phyloP scores from a whole-genome alignment of 2,888 invertebrate genomes.

The Idaea aversata region DNA sequence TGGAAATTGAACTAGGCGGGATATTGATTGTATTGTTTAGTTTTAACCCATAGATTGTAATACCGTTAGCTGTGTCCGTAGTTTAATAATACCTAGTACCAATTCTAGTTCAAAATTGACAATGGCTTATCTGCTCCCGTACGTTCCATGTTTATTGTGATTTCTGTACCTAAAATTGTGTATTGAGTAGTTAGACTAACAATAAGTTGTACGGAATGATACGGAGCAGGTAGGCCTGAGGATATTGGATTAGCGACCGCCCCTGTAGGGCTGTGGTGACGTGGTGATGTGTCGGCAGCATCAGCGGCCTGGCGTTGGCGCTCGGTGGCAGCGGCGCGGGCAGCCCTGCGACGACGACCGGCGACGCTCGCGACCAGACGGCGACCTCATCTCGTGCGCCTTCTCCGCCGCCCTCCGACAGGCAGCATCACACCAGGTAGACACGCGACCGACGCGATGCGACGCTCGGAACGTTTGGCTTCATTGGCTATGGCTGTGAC shows the following conservation, averaged over 20 bases:
- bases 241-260: slow-evolving; percentile 41
- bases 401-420: slow-evolving; percentile 70
- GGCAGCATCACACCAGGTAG: slow-evolving; percentile 77
- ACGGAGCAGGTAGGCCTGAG: slow-evolving; percentile 68
- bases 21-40: slow-evolving; percentile 45
- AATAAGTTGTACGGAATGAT: slow-evolving; percentile 27
- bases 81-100: slow-evolving; percentile 42
- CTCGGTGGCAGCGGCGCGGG: slow-evolving; percentile 73
- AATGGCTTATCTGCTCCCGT: slow-evolving; percentile 71
- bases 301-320: slow-evolving; percentile 80
- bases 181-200: slow-evolving; percentile 12
- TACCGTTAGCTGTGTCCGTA: slow-evolving; percentile 29
- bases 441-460: slow-evolving; percentile 68
- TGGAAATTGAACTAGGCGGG: slow-evolving; percentile 57
- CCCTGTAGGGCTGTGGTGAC: slow-evolving; percentile 74
- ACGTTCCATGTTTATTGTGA: slow-evolving; percentile 27
- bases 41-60: slow-evolving; percentile 35
- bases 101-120: slow-evolving; percentile 49
- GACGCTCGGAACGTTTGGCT: slow-evolving; percentile 72
- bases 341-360: slow-evolving; percentile 54
- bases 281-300: slow-evolving; percentile 79
- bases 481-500: slow-evolving; percentile 61
- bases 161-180: slow-evolving; percentile 32
- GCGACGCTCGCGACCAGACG: slow-evolving; percentile 60
- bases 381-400: slow-evolving; percentile 71